phyloP scores from a whole-genome alignment of 2,113 vertebrate species.

The Sebastes schlegelii region DNA sequence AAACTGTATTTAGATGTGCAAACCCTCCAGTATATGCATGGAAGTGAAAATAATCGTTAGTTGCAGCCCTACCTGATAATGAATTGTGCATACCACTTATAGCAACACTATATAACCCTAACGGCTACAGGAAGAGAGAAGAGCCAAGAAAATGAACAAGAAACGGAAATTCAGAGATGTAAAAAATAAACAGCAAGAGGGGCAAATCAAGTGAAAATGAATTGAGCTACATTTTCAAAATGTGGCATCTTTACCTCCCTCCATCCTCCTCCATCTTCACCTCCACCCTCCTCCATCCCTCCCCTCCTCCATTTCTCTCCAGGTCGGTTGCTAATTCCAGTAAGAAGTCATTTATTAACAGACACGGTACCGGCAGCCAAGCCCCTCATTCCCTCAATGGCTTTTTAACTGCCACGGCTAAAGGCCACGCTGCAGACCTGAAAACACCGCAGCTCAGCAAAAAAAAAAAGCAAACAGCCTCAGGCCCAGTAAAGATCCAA shows the following conservation, averaged over 20 bases:
- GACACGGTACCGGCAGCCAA: constrained; percentile 58
- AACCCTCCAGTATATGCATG: not conserved
- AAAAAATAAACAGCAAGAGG: not conserved
- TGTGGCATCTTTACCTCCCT: constrained; percentile 3
- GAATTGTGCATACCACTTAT: too few relatives aligned
- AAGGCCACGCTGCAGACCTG: constrained; percentile 47
- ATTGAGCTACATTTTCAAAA: not conserved
- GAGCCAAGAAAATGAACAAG: not conserved
- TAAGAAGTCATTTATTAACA: constrained; percentile 83
- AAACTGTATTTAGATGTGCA: not conserved
- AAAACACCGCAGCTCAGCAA: constrained; percentile 62
- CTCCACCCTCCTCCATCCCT: not conserved
- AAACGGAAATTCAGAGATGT: too few relatives aligned
- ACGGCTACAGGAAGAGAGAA: not conserved
- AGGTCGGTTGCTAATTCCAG: constrained; percentile 78
- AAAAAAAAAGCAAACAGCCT: constrained; percentile 46
- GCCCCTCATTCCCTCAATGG: constrained; percentile 75
- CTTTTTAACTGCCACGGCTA: constrained; percentile 73
- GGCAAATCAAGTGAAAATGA: not conserved
- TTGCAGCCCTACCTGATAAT: too few relatives aligned
- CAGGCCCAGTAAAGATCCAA: constrained; percentile 13
- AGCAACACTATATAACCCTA: too few relatives aligned
- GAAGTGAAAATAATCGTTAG: too few relatives aligned
- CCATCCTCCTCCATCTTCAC: not conserved
- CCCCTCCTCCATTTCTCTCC: constrained; percentile 33